phyloP scores from a whole-genome alignment of 2,113 vertebrate genomes.

The Apaloderma vittatum region DNA sequence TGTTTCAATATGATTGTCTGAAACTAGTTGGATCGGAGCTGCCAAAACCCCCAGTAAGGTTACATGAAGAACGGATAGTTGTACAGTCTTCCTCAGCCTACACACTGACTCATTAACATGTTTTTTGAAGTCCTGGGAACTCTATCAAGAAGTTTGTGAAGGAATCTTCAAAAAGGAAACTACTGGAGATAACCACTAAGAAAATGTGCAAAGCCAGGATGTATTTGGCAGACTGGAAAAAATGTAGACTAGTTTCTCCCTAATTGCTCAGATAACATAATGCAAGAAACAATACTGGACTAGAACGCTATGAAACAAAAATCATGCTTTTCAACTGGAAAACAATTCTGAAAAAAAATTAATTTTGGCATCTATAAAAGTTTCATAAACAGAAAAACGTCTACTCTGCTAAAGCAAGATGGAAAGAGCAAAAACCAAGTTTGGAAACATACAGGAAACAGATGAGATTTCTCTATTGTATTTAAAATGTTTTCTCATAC shows the following conservation, averaged over 20 bases:
- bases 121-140: constrained; percentile 23
- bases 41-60: not conserved
- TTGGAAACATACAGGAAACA: not conserved
- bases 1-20: constrained; percentile 55
- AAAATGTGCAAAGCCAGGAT: not conserved
- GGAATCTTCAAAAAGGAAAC: constrained; percentile 25
- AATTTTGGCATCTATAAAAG: not conserved
- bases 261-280: not conserved
- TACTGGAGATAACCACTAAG: constrained; percentile 1
- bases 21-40: constrained; percentile 6
- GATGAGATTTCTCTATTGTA: not conserved
- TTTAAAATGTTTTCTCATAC: not conserved
- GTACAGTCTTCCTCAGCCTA: constrained; percentile 6
- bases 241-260: not conserved
- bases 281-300: not conserved
- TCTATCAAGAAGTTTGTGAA: constrained; percentile 17
- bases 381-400: not conserved
- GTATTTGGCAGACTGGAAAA: not conserved
- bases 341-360: not conserved
- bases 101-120: not conserved
- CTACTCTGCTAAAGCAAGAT: not conserved
- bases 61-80: not conserved
- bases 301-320: not conserved
- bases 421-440: not conserved
- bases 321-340: not conserved